A percentile compares a stretch with the other conserved stretches of the same genome.
Evolutionary conservation across 1,140 invertebrate genomes (phyloP).

Genomic region (Hypsibius dujardini): DNA sequence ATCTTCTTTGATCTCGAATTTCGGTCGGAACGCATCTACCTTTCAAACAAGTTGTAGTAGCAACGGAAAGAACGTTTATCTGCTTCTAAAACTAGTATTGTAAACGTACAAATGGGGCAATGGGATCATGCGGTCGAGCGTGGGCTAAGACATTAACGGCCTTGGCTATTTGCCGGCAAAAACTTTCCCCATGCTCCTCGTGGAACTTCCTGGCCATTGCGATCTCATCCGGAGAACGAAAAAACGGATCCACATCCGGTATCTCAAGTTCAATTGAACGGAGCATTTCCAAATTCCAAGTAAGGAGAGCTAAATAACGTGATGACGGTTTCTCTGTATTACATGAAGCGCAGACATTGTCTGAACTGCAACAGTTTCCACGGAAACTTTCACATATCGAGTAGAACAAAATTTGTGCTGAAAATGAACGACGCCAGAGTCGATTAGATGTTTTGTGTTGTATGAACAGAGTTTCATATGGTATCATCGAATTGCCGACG

Average conservation of each 20-base stretch:
- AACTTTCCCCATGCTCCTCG: not conserved
- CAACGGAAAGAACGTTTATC: not conserved
- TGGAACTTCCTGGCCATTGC: not conserved
- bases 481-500: slow-evolving; percentile 4
- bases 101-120: not conserved
- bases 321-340: no score
- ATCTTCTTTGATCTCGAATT: not conserved
- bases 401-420: no score
- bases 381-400: no score
- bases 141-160: not conserved
- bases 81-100: no score
- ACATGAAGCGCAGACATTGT: no score
- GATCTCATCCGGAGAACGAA: not conserved
- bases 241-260: not conserved
- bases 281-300: not conserved
- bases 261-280: not conserved
- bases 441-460: no score
- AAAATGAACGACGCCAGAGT: no score
- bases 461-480: not conserved
- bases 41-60: not conserved
- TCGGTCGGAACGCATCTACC: slow-evolving; percentile 1
- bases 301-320: no score
- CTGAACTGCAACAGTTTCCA: no score
- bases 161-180: not conserved
- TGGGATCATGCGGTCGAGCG: slow-evolving; percentile 4